Conservation (phyloP, 2,888 invertebrate species). For the Standfussiana lucernea region DNA sequence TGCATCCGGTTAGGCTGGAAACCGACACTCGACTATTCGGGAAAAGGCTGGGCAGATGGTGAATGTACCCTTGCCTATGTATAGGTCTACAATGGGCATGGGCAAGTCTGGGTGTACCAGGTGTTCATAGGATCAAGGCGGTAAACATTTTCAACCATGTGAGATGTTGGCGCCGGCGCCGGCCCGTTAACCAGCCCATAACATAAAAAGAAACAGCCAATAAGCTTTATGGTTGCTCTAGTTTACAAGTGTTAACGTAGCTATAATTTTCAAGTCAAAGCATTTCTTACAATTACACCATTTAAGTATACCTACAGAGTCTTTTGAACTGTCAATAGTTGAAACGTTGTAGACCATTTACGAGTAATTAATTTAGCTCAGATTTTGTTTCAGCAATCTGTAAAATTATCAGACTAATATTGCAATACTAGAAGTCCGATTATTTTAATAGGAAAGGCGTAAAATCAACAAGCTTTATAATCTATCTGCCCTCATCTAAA, state of each 20-base stretch:
- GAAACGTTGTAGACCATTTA: too few species aligned
- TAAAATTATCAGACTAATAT: too few species aligned
- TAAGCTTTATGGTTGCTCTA: slow-evolving; percentile 14
- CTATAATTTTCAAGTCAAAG: slow-evolving; percentile 10
- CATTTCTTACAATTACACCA: neutral
- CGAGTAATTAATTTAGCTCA: too few species aligned
- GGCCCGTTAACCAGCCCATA: slow-evolving; percentile 6
- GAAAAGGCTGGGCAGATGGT: neutral
- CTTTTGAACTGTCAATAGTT: too few species aligned
- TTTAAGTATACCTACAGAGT: too few species aligned
- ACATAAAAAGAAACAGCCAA: slow-evolving; percentile 36
- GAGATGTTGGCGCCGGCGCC: slow-evolving; percentile 3
- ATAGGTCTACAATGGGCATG: neutral
- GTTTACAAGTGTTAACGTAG: neutral
- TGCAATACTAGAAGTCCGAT: too few species aligned
- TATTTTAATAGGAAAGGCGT: too few species aligned
- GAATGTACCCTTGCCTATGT: neutral
- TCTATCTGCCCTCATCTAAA: too few species aligned
- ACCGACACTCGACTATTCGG: neutral
- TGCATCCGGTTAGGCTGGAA: neutral
- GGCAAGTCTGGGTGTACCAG: slow-evolving; percentile 19
- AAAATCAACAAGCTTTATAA: too few species aligned
- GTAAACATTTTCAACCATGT: slow-evolving; percentile 9
- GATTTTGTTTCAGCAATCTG: too few species aligned
- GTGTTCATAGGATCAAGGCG: slow-evolving; percentile 6